Conservation (phyloP, 2,888 invertebrate genomes). For the Caenorhabditis macrosperma region DNA sequence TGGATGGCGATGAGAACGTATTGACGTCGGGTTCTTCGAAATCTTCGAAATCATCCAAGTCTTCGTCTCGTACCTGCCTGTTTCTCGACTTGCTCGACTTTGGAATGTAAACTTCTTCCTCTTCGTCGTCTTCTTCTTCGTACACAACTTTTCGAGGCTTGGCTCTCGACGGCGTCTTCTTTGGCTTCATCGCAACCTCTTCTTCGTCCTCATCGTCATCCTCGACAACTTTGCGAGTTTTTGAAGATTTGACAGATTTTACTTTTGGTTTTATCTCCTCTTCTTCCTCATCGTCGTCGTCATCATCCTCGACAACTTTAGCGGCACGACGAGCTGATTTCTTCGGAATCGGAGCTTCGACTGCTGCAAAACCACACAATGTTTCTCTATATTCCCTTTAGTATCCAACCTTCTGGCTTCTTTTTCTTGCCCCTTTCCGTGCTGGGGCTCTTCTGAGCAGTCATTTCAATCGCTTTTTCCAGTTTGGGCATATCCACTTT, state of each 20-base stretch:
- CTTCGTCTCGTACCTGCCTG: conserved; percentile 1
- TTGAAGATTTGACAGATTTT: background rate
- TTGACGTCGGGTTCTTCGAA: background rate
- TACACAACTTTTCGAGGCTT: background rate
- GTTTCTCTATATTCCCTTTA: too few species aligned
- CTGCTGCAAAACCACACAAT: too few species aligned
- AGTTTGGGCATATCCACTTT: conserved; percentile 35
- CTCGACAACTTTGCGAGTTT: background rate
- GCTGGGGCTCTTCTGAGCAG: conserved; percentile 3
- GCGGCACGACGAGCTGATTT: background rate
- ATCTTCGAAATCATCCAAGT: conserved; percentile 2
- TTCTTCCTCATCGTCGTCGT: conserved; percentile 8
- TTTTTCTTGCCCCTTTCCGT: background rate
- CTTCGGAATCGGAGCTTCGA: conserved; percentile 7
- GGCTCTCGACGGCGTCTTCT: background rate
- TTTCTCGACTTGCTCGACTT: background rate
- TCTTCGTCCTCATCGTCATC: conserved; percentile 3
- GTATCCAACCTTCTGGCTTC: background rate
- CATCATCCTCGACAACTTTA: conserved; percentile 20
- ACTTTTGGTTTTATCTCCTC: background rate
- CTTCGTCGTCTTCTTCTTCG: conserved; percentile 11
- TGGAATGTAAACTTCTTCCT: conserved; percentile 15
- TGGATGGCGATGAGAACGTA: background rate
- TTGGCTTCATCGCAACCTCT: background rate
- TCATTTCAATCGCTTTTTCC: conserved; percentile 7